These are phyloP conservation scores for Lineus longissimus DNA, from an alignment of 1,140 invertebrate genomes.

Conservation along the genomic window DNA sequence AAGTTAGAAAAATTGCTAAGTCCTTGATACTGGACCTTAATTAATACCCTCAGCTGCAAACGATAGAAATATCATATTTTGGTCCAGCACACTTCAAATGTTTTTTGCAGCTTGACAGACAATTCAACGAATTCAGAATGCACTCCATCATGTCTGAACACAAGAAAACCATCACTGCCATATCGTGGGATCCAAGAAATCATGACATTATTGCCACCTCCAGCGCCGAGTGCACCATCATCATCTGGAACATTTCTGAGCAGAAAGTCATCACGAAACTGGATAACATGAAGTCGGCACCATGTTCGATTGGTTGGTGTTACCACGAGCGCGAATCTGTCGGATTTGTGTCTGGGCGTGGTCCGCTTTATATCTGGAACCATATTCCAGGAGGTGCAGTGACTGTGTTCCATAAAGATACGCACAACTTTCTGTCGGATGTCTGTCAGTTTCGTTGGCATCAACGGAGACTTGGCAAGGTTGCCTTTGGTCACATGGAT, in stretches of 20 bases:
- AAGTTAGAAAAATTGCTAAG: too few species aligned
- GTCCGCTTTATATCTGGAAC: constrained; percentile 48
- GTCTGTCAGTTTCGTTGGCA: constrained; percentile 49
- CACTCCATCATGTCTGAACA: constrained; percentile 56
- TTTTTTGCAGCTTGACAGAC: constrained; percentile 38
- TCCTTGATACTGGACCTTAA: too few species aligned
- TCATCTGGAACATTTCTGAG: constrained; percentile 49
- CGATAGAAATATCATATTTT: too few species aligned
- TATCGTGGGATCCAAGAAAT: constrained; percentile 49
- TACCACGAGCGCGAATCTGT: constrained; percentile 33
- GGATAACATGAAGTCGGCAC: constrained; percentile 29
- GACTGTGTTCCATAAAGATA: constrained; percentile 30
- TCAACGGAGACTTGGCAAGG: constrained; percentile 33
- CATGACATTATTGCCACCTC: constrained; percentile 48
- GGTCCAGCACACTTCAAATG: too few species aligned
- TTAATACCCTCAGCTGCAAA: too few species aligned
- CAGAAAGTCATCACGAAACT: constrained; percentile 38
- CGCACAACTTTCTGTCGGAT: constrained; percentile 29
- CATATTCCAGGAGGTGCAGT: constrained; percentile 19
- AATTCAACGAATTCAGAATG: constrained; percentile 49
- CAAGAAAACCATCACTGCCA: constrained; percentile 55
- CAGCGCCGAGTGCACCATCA: constrained; percentile 43
- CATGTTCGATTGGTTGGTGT: constrained; percentile 45
- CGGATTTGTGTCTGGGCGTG: constrained; percentile 37
- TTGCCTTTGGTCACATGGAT: constrained; percentile 53